Evolutionary conservation across 2,888 invertebrate species (phyloP).

Genomic region (Tupiocoris notatus): DNA sequence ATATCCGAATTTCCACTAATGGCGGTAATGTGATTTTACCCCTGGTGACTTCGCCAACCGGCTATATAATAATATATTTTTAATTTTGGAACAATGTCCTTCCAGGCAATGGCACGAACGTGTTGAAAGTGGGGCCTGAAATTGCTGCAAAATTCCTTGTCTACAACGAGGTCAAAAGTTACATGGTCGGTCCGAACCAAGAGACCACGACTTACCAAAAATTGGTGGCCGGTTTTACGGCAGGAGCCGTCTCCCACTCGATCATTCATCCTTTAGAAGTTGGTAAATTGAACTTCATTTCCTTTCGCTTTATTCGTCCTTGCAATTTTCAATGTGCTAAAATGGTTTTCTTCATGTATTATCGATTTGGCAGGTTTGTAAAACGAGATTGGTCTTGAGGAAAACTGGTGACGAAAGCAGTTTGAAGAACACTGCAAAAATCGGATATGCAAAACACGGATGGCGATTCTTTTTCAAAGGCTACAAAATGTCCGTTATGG

Average conservation of each 20-base stretch:
- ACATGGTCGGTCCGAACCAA: neutral
- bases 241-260: slow-evolving; percentile 16
- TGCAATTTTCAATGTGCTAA: neutral
- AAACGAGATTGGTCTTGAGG: slow-evolving; percentile 30
- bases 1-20: too few species aligned
- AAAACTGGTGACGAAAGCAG: slow-evolving; percentile 16
- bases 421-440: neutral
- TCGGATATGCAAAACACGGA: slow-evolving; percentile 17
- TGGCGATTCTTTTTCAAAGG: slow-evolving; percentile 31
- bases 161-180: slow-evolving; percentile 27
- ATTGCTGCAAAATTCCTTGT: slow-evolving; percentile 90
- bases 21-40: too few species aligned
- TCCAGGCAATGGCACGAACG: slow-evolving; percentile 91
- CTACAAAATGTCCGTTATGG: slow-evolving; percentile 4
- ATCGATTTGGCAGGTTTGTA: slow-evolving; percentile 18
- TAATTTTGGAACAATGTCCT: too few species aligned
- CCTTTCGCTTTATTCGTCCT: neutral
- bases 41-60: too few species aligned
- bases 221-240: slow-evolving; percentile 11
- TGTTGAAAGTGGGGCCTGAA: slow-evolving; percentile 97
- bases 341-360: too few species aligned
- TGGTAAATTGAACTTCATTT: neutral
- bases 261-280: slow-evolving; percentile 33
- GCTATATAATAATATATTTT: too few species aligned
- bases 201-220: neutral